phyloP scores from a whole-genome alignment of 2,113 vertebrate species.

The Promerops cafer region DNA sequence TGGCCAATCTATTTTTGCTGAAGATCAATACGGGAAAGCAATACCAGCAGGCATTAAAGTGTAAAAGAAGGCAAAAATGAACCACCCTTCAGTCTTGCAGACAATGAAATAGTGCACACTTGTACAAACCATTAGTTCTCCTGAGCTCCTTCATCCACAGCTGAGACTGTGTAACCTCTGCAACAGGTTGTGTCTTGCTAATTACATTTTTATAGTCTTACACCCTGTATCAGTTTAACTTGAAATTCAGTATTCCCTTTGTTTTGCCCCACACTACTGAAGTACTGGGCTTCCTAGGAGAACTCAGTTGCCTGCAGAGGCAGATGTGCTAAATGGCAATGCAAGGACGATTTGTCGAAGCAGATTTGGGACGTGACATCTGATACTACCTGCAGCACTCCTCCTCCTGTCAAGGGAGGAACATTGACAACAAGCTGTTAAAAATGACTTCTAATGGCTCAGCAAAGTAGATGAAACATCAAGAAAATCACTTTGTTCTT shows the following conservation, averaged over 20 bases:
- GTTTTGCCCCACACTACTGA: background rate
- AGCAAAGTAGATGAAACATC: constrained; percentile 51
- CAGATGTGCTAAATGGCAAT: constrained; percentile 48
- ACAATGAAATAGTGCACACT: background rate
- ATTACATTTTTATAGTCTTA: constrained; percentile 5
- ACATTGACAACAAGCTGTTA: constrained; percentile 64
- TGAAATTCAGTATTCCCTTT: background rate
- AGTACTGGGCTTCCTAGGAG: constrained; percentile 23
- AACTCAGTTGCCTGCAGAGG: constrained; percentile 41
- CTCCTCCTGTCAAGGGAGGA: background rate
- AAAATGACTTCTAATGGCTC: constrained; percentile 60
- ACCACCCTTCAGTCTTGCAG: background rate
- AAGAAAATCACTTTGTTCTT: constrained; percentile 41
- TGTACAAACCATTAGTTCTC: background rate
- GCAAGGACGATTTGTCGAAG: background rate
- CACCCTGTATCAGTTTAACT: background rate
- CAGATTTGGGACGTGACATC: constrained; percentile 36
- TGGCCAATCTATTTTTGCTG: background rate
- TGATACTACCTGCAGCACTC: background rate
- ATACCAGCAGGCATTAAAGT: constrained; percentile 15
- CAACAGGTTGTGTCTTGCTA: background rate
- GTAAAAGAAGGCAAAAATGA: background rate
- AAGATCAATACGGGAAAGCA: background rate
- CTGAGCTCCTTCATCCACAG: background rate
- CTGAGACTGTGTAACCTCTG: background rate